Evolutionary conservation across 2,888 invertebrate genomes (phyloP).

Genomic region (Melieria crassipennis): DNA sequence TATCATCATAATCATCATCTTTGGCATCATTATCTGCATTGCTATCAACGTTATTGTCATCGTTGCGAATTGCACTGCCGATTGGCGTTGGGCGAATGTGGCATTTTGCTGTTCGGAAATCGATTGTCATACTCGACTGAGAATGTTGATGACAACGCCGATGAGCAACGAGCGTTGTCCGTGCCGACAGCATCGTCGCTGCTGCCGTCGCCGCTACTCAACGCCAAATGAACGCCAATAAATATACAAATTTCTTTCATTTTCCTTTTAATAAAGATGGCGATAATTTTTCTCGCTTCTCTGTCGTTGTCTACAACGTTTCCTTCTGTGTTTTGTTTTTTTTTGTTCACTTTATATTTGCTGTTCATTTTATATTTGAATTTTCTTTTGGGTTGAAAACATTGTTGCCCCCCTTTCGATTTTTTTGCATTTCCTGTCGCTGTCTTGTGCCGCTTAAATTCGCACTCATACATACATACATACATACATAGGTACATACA

Average conservation of each 20-base stretch:
- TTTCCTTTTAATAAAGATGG: constrained; percentile 24
- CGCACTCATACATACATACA: not conserved
- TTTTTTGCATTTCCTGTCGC: constrained; percentile 22
- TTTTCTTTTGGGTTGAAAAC: constrained; percentile 25
- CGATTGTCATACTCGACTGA: constrained; percentile 13
- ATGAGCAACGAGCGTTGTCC: too few relatives aligned
- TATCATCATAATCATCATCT: not conserved
- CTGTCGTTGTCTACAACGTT: constrained; percentile 4
- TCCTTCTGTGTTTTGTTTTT: not conserved
- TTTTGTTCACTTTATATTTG: too few relatives aligned
- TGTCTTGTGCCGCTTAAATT: constrained; percentile 18
- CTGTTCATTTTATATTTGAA: not conserved
- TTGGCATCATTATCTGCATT: not conserved
- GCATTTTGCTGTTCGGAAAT: not conserved
- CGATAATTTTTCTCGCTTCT: constrained; percentile 1
- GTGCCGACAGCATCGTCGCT: too few relatives aligned
- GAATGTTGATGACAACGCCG: constrained; percentile 17
- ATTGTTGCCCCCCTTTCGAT: constrained; percentile 27
- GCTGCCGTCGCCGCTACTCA: not conserved
- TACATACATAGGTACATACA: too few relatives aligned
- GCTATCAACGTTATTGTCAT: not conserved
- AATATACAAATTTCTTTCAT: constrained; percentile 32
- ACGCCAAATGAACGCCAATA: constrained; percentile 18
- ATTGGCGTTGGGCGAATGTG: constrained; percentile 15
- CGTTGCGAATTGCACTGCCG: not conserved